Evolutionary conservation across 2,888 invertebrate genomes (phyloP).

Genomic region (Thymelicus sylvestris): DNA sequence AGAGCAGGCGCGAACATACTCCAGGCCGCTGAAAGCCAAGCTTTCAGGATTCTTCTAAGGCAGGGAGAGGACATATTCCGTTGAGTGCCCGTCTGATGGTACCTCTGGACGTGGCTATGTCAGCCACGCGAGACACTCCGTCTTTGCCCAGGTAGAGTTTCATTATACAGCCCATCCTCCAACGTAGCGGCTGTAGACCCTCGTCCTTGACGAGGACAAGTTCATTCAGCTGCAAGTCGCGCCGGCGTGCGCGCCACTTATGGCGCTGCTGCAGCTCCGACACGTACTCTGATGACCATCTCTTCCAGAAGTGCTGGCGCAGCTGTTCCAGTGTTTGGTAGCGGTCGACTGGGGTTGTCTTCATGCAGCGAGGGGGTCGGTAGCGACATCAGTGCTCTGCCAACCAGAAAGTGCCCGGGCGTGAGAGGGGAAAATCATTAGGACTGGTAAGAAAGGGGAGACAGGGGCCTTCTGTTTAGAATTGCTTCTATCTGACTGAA

Average conservation of each 20-base stretch:
- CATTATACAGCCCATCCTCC: no score
- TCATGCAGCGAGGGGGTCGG: constrained; percentile 8
- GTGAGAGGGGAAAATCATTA: constrained; percentile 33
- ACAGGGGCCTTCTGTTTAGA: constrained; percentile 37
- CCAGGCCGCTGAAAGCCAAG: no score
- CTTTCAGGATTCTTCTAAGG: no score
- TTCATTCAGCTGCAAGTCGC: no score
- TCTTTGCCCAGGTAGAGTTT: constrained; percentile 17
- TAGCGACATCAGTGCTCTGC: constrained; percentile 34
- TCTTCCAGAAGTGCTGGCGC: constrained; percentile 35
- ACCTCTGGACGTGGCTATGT: constrained; percentile 27
- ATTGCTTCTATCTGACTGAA: constrained; percentile 41
- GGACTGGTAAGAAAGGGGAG: constrained; percentile 37
- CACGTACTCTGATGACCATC: constrained; percentile 30
- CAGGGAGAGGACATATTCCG: no score
- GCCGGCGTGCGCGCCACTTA: no score
- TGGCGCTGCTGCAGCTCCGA: no score
- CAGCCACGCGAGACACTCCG: constrained; percentile 35
- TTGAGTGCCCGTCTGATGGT: constrained; percentile 17
- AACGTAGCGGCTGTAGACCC: no score
- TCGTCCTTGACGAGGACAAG: no score
- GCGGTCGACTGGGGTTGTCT: not conserved
- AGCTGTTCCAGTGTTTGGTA: constrained; percentile 27
- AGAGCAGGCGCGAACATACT: no score
- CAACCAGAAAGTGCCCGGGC: constrained; percentile 41